Conservation (phyloP, 92 coral and sea anemone genomes). For the Phenganax subtilis region DNA sequence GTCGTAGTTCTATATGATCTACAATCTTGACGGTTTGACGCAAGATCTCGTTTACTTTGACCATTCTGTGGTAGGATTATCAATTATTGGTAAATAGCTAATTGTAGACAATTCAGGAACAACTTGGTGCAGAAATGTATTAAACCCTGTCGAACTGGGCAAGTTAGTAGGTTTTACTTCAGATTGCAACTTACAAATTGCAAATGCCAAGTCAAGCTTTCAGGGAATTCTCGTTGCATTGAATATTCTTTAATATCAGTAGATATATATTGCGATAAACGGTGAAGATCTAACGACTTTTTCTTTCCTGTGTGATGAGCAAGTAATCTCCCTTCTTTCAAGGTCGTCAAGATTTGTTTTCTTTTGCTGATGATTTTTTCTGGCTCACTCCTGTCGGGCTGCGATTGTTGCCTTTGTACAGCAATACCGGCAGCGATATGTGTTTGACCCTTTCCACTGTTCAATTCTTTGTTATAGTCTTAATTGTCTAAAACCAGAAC, state of each 20-base stretch:
- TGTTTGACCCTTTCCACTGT: not conserved
- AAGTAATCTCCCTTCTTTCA: constrained; percentile 11
- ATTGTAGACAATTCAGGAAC: not conserved
- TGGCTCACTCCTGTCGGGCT: not conserved
- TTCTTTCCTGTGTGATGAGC: not conserved
- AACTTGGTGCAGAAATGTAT: too few species aligned
- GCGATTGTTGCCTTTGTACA: constrained; percentile 8
- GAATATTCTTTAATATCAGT: not conserved
- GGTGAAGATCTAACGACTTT: not conserved
- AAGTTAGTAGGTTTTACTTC: not conserved
- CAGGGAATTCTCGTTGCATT: not conserved
- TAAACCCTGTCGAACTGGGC: constrained; percentile 2
- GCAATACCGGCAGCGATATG: constrained; percentile 23
- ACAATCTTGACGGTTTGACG: constrained; percentile 5
- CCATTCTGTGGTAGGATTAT: constrained; percentile 8
- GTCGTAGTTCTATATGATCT: not conserved
- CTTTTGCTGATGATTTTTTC: not conserved
- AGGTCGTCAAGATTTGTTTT: not conserved
- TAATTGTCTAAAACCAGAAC: constrained; percentile 2
- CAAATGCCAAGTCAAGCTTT: not conserved
- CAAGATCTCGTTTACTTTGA: constrained; percentile 5
- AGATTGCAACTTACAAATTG: constrained; percentile 9
- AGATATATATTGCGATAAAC: not conserved
- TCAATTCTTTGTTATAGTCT: not conserved
- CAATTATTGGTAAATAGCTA: constrained; percentile 14